Evolutionary conservation across 1,140 invertebrate species (phyloP).

Genomic region (Anadara kagoshimensis): DNA sequence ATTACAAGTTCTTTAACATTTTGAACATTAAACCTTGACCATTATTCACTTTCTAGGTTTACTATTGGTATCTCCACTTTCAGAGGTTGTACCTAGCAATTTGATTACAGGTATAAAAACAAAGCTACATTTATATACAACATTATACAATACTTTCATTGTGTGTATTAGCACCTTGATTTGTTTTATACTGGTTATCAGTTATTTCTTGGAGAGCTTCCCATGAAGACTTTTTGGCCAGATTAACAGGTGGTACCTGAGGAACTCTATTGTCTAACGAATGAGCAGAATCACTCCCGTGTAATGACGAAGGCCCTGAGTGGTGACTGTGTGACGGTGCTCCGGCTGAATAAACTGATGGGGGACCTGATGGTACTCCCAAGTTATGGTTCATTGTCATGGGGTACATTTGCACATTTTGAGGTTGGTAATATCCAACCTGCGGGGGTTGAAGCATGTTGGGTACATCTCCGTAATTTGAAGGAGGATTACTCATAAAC

Average conservation of each 20-base stretch:
- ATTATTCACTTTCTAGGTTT: too few species aligned
- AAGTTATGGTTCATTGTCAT: background rate
- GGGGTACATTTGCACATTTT: background rate
- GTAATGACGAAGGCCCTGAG: background rate
- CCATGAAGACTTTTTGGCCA: slow-evolving; percentile 30
- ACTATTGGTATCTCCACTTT: too few species aligned
- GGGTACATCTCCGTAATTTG: slow-evolving; percentile 7
- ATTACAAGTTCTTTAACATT: too few species aligned
- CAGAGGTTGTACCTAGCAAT: too few species aligned
- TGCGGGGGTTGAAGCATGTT: slow-evolving; percentile 5
- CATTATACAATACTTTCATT: slow-evolving; percentile 8
- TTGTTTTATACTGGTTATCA: slow-evolving; percentile 15
- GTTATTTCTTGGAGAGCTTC: slow-evolving; percentile 33
- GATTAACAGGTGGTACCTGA: background rate
- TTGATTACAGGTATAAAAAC: too few species aligned
- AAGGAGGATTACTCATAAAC: slow-evolving; percentile 47
- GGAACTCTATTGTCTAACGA: background rate
- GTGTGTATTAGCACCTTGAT: background rate
- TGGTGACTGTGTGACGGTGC: background rate
- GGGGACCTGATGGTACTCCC: background rate
- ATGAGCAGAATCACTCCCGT: background rate
- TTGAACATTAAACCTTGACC: too few species aligned
- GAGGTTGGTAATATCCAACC: slow-evolving; percentile 14
- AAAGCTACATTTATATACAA: too few species aligned
- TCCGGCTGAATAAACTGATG: background rate